Percentiles rank a stretch among this genome's conserved stretches.
phyloP scores from a whole-genome alignment of 2,113 vertebrate genomes.

The Saimiri boliviensis region DNA sequence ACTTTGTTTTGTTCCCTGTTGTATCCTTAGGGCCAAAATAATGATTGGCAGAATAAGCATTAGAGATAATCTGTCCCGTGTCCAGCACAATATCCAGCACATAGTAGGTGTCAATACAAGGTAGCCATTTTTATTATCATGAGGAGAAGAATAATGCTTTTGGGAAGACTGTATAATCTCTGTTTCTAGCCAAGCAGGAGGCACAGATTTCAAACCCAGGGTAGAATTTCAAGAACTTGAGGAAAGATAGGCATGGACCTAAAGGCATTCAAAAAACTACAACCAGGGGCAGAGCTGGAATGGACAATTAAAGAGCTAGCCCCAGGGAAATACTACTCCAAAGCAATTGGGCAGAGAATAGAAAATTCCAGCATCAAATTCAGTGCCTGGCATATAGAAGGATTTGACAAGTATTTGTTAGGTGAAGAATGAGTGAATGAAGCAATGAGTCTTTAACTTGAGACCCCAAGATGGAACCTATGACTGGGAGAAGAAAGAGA shows the following conservation, averaged over 20 bases:
- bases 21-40: background rate
- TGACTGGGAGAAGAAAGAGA: background rate
- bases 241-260: background rate
- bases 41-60: background rate
- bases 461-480: background rate
- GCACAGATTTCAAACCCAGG: background rate
- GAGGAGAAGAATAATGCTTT: background rate
- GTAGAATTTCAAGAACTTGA: slow-evolving; percentile 2
- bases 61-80: background rate
- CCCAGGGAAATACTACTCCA: background rate
- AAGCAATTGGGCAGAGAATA: background rate
- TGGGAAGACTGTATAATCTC: slow-evolving; percentile 6
- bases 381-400: background rate
- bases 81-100: background rate
- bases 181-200: background rate
- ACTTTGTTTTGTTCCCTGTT: background rate
- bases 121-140: background rate
- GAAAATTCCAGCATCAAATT: slow-evolving; percentile 17
- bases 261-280: background rate
- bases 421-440: background rate
- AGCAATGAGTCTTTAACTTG: slow-evolving; percentile 9
- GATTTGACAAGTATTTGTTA: slow-evolving; percentile 12
- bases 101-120: background rate
- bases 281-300: background rate
- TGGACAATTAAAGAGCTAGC: background rate